A percentile compares a stretch with the other conserved stretches of the same genome.
phyloP scores from a whole-genome alignment of 2,113 vertebrate genomes.

The Chaenogobius annularis region DNA sequence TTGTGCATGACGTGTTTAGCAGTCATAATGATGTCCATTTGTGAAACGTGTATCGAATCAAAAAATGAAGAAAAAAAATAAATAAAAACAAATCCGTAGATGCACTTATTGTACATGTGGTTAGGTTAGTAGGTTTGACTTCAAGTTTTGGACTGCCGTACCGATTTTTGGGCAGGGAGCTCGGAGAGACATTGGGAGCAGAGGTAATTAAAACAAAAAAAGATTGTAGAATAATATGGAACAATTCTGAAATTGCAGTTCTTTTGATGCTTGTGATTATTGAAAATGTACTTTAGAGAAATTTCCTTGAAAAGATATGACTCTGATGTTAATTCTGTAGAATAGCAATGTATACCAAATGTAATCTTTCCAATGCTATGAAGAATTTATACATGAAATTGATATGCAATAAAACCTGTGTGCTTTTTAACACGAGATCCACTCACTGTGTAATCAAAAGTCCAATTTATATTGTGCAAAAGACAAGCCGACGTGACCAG shows the following conservation, averaged over 20 bases:
- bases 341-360: constrained; percentile 99
- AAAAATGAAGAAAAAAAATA: constrained; percentile 54
- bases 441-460: background rate
- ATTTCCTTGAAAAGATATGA: constrained; percentile 89
- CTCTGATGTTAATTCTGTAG: constrained; percentile 97
- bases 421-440: constrained; percentile 88
- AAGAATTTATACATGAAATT: constrained; percentile 99
- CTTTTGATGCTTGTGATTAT: constrained; percentile 93
- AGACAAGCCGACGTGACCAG: too few relatives aligned
- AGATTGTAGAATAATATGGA: constrained; percentile 84
- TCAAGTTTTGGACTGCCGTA: constrained; percentile 83
- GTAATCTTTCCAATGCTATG: constrained; percentile 98
- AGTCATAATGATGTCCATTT: constrained; percentile 94
- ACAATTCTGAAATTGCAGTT: constrained; percentile 84
- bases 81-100: constrained; percentile 82
- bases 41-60: constrained; percentile 89
- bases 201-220: constrained; percentile 76
- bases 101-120: constrained; percentile 94
- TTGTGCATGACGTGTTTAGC: constrained; percentile 97
- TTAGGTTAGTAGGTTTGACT: constrained; percentile 86
- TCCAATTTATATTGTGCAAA: background rate
- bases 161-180: constrained; percentile 72
- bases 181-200: constrained; percentile 78
- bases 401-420: constrained; percentile 99
- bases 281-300: constrained; percentile 93